Evolutionary conservation across 2,888 invertebrate genomes (phyloP), one percentile per base, ranked within the genome.

Genomic region (Eupithecia tripunctaria): DNA sequence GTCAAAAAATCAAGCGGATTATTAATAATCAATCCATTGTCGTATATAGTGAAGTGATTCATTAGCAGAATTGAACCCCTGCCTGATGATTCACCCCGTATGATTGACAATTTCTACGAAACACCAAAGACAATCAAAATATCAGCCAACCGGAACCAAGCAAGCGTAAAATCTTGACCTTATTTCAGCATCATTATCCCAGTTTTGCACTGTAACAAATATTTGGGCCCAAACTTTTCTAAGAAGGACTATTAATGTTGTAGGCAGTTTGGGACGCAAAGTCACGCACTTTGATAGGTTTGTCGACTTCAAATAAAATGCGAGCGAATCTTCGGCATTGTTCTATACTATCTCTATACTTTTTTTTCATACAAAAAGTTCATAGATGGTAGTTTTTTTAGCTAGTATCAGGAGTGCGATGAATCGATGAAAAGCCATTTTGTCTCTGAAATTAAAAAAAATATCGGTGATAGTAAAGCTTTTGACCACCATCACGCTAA

Each of bases 241-340:
- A 75, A 63, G n/a, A 32, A 62, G 36, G 65, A 70, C 64, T 75
- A 70, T 72, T 74, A 75, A 67, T 71, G 71, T 74, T 71, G 51
- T 64, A 64, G 64, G 67, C 72, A 75, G 75, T 70, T 72, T 43
- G 25, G 41, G 65, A n/a, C 41, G 65, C 65, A 65, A 43, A 67
- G 70, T 70, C 72, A 72, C 70, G 72, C 47, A 14, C n/a, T 38
- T 68, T 70, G 67, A 70, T 51, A 72, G 29, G 43, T 67, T 68
- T 27, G 51, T 65, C 38, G 36, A 1, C 21, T 64, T 64, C 38
- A 36, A 18, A 21, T 60, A 60, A 60, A 29, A 29, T 29, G 6
- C 18, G 56, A 21, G 12, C 1, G 12, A 7, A 56, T 56, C 12
- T 56, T 21, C 14, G 51, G 21, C 21, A 21, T 12, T 47, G 47